Percentiles rank a stretch among this genome's conserved stretches.
phyloP scores from a whole-genome alignment of 2,797 vertebrate genomes.

The Spinibarbus caldwelli region DNA sequence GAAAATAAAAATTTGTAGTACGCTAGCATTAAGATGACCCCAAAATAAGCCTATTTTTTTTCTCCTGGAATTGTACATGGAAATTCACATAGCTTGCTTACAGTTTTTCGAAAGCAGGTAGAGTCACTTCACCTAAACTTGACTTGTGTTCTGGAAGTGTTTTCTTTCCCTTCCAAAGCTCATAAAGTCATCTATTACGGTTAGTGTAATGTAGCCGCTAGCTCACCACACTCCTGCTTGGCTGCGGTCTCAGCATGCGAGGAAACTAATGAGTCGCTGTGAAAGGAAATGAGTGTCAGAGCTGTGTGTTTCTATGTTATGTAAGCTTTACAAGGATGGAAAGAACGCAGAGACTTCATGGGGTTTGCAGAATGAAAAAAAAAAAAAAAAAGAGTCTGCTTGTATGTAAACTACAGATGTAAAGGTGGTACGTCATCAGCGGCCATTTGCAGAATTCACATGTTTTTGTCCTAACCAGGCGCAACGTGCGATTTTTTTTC shows the following conservation, averaged over 20 bases:
- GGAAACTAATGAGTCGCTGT: conserved; percentile 41
- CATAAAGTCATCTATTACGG: conserved; percentile 28
- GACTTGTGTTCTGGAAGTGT: conserved; percentile 31
- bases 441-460: conserved; percentile 5
- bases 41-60: background rate
- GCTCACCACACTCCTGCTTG: conserved; percentile 41
- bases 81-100: background rate
- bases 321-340: conserved; percentile 54
- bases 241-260: conserved; percentile 22
- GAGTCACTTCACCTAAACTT: conserved; percentile 23
- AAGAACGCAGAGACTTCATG: background rate
- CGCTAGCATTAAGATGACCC: background rate
- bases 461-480: background rate
- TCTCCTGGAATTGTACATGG: background rate
- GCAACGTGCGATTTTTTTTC: background rate
- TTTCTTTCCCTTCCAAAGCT: background rate
- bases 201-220: conserved; percentile 16
- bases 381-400: no score
- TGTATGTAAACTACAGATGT: background rate
- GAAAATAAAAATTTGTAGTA: background rate
- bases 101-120: background rate
- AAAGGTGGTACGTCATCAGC: background rate
- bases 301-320: conserved; percentile 40
- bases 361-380: conserved; percentile 2
- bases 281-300: conserved; percentile 44